Percentiles rank a stretch among this genome's conserved stretches.
Evolutionary conservation across 2,888 invertebrate species (phyloP).

Genomic region (Hirtodrosophila confusa): DNA sequence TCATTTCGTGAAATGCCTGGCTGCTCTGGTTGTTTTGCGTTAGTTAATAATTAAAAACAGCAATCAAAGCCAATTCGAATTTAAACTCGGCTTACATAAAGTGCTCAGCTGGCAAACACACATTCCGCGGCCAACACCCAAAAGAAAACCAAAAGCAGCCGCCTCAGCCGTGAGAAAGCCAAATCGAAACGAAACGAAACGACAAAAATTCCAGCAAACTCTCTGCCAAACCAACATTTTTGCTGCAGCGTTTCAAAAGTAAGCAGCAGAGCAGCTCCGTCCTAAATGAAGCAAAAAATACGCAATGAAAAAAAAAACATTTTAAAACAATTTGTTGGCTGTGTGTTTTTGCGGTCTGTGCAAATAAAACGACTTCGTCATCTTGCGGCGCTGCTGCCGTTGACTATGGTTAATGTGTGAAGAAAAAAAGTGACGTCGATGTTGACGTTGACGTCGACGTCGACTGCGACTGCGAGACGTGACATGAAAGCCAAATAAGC

Average conservation of each 20-base stretch:
- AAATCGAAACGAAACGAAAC: conserved; percentile 23
- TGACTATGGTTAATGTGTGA: conserved; percentile 36
- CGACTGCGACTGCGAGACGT: conserved; percentile 64
- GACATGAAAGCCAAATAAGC: conserved; percentile 69
- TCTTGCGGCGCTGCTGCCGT: conserved; percentile 56
- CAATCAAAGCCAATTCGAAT: conserved; percentile 36
- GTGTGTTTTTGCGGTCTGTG: conserved; percentile 45
- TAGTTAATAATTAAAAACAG: conserved; percentile 61
- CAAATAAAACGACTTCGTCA: conserved; percentile 79
- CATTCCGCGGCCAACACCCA: conserved; percentile 76
- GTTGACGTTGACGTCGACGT: conserved; percentile 48
- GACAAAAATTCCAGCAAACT: conserved; percentile 65
- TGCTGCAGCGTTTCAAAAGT: conserved; percentile 46
- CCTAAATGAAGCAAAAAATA: neutral
- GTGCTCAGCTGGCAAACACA: conserved; percentile 30
- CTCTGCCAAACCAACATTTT: conserved; percentile 44
- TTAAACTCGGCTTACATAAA: conserved; percentile 60
- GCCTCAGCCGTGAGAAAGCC: conserved; percentile 60
- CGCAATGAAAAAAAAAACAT: conserved; percentile 4
- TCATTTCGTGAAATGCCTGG: conserved; percentile 71
- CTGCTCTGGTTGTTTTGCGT: conserved; percentile 70
- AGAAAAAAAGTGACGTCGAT: conserved; percentile 31
- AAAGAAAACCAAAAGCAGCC: conserved; percentile 32
- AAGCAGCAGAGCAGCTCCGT: conserved; percentile 34
- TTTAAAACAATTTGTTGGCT: conserved; percentile 14